phyloP scores from a whole-genome alignment of 2,113 vertebrate species.

The Heterotis niloticus region DNA sequence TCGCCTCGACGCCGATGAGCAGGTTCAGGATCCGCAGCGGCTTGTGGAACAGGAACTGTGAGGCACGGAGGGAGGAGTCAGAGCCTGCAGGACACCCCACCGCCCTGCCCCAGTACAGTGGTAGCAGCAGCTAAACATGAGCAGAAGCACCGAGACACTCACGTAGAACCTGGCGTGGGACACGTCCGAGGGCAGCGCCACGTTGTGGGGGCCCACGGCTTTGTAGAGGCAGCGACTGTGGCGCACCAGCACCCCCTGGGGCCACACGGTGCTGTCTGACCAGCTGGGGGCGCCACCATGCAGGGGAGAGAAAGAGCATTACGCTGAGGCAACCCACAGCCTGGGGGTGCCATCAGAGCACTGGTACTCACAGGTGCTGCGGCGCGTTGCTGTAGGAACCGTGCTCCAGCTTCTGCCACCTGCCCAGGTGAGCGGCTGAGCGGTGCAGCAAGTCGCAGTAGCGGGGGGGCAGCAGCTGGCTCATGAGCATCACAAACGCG shows the following conservation, averaged over 20 bases:
- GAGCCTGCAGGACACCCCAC: not conserved
- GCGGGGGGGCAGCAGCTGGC: slow-evolving; percentile 88
- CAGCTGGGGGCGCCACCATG: slow-evolving; percentile 64
- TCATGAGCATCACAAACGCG: slow-evolving; percentile 97
- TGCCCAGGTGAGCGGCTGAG: slow-evolving; percentile 90
- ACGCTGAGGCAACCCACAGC: not conserved
- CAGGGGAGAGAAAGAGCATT: slow-evolving; percentile 10
- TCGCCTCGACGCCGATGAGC: slow-evolving; percentile 92
- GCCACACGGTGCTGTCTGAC: slow-evolving; percentile 96
- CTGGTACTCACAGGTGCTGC: slow-evolving; percentile 86
- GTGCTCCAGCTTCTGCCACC: slow-evolving; percentile 95
- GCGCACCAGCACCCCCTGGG: slow-evolving; percentile 93
- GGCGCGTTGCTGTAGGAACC: slow-evolving; percentile 96
- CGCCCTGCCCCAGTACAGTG: not conserved
- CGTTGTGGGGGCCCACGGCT: slow-evolving; percentile 90
- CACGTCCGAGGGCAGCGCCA: slow-evolving; percentile 93
- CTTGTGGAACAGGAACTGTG: slow-evolving; percentile 93
- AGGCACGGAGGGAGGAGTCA: not conserved
- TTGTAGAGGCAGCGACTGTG: slow-evolving; percentile 93
- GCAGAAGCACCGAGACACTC: slow-evolving; percentile 65
- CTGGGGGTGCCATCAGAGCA: not conserved
- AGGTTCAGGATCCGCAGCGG: slow-evolving; percentile 96
- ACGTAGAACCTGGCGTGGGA: slow-evolving; percentile 97
- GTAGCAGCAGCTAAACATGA: not conserved
- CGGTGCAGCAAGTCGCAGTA: slow-evolving; percentile 95